phyloP scores from a whole-genome alignment of 30 jellyfish, hydroid and myxozoan genomes.

The Aurelia sp. region DNA sequence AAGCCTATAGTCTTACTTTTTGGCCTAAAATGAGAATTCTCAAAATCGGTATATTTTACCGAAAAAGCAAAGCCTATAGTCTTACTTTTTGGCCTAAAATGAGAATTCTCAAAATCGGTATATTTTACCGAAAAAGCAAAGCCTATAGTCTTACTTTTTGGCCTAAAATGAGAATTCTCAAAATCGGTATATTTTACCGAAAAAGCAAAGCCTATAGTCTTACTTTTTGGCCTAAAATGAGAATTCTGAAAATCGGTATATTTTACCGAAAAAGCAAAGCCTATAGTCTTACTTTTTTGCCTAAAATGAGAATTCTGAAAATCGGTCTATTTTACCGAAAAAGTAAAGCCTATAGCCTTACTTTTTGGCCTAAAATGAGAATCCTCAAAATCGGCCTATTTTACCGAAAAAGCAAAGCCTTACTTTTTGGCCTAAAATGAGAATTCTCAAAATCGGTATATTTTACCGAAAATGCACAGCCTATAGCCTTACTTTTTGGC shows the following conservation, averaged over 20 bases:
- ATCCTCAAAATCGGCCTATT: not conserved
- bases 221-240: conserved; percentile 1
- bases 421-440: not conserved
- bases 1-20: conserved; percentile 28
- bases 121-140: conserved; percentile 3
- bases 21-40: not conserved
- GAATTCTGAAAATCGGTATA: not conserved
- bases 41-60: not conserved
- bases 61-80: conserved; percentile 18
- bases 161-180: not conserved
- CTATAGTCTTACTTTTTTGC: conserved; percentile 17
- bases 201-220: conserved; percentile 12
- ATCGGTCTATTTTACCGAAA: not conserved
- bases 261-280: conserved; percentile 4
- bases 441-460: not conserved
- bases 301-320: not conserved
- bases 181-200: not conserved
- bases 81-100: conserved; percentile 7
- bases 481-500: too few species aligned
- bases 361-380: not conserved
- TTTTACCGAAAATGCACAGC: not conserved
- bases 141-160: conserved; percentile 20
- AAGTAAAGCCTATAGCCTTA: conserved; percentile 13
- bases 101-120: not conserved
- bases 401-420: too few species aligned